phyloP scores from a whole-genome alignment of 2,888 invertebrate genomes.

The Sylvicola fuscatus region DNA sequence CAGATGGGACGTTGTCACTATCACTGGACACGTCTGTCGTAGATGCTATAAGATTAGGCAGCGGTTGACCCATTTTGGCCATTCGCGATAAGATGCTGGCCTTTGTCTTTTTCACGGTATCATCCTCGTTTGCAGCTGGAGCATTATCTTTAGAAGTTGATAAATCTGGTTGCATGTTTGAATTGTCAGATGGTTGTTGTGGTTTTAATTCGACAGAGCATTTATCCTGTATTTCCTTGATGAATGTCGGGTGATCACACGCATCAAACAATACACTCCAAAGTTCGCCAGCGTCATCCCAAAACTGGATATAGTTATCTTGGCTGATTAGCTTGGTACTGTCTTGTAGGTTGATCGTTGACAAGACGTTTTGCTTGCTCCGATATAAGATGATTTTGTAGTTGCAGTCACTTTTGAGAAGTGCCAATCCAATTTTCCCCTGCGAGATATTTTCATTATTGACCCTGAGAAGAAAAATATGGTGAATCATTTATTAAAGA shows the following conservation, averaged over 20 bases:
- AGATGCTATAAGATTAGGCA: slow-evolving; percentile 19
- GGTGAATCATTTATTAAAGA: not conserved
- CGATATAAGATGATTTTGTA: slow-evolving; percentile 14
- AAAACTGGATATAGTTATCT: slow-evolving; percentile 17
- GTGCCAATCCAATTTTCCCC: slow-evolving; percentile 26
- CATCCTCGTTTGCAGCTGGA: not conserved
- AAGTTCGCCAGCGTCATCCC: slow-evolving; percentile 29
- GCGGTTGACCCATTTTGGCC: slow-evolving; percentile 31
- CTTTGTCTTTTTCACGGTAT: slow-evolving; percentile 13
- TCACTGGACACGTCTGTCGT: slow-evolving; percentile 21
- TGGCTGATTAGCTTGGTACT: slow-evolving; percentile 8
- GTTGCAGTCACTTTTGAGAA: slow-evolving; percentile 18
- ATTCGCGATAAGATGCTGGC: slow-evolving; percentile 31
- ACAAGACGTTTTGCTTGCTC: slow-evolving; percentile 13
- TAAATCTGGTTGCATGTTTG: not conserved
- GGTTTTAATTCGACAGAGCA: slow-evolving; percentile 1
- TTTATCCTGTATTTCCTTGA: slow-evolving; percentile 14
- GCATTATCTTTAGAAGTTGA: slow-evolving; percentile 1
- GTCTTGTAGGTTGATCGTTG: slow-evolving; percentile 10
- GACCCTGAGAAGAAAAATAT: slow-evolving; percentile 10
- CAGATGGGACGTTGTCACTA: slow-evolving; percentile 14
- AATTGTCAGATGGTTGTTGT: not conserved
- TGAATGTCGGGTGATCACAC: slow-evolving; percentile 15
- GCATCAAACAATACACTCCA: slow-evolving; percentile 33
- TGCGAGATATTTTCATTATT: slow-evolving; percentile 15